Base-by-base conservation (phyloP, 1,140 invertebrate species). In the Acromyrmex heyeri region DNA sequence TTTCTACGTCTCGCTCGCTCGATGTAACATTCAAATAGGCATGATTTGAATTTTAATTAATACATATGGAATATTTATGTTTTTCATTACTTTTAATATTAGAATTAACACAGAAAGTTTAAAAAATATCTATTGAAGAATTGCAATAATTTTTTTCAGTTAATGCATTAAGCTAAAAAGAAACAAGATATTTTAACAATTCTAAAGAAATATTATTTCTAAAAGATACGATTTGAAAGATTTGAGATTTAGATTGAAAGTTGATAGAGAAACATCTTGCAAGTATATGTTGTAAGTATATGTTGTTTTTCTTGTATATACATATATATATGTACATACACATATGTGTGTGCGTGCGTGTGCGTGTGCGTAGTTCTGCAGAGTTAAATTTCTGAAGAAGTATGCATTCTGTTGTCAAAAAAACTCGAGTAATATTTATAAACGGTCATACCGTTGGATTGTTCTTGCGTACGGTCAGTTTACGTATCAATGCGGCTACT, bases 41-140 rank as follows among this genome's bases (percentile, higher is more conserved):
- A 30, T 12, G 18, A 73, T 16, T 72, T 57, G 21, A 62, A 73
- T 61, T 24, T 73, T 10, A 72, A 30, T 81, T 72, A 72, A 12
- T n/a, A 18, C 16, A 30, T 59, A n/a, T 70, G 2, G 2, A 34
- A 10, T 57, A 38, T 44, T 34, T 38, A 38, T n/a, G 2, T 24
- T 27, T 81, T 27, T 70, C 14, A 12, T 48, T 21, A 12, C n/a
- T 30, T 55, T 30, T 8, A 73, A 21, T 44, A n/a, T 48, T 44
- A 21, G 1, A 59, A 57, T 38, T 38, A 14, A 57, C 7, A 44
- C 2, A 18, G 16, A 7, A 18, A 69, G 50, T 14, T 64, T 4
- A 6, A 18, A 55, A 67, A 79, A 67, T 30, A 16, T 48, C 1
- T 21, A 50, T 30, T 6, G 2, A 30, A 78, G 16, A 12, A 65